These are phyloP conservation scores for Hydraecia micacea DNA, from an alignment of 2,888 invertebrate species.

Conservation along the genomic window DNA sequence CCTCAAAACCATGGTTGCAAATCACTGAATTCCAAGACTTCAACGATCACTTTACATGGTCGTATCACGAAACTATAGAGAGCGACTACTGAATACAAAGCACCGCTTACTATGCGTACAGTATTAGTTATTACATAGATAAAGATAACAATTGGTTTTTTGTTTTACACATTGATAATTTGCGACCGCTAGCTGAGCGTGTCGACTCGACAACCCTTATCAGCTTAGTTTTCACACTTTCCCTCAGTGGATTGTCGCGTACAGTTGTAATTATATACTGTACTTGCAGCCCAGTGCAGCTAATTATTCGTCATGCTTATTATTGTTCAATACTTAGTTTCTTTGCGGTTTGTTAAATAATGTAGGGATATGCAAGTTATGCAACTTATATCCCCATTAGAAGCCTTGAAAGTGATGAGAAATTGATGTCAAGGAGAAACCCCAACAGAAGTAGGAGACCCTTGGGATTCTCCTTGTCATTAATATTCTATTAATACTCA, in stretches of 20 bases:
- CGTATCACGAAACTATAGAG: conserved; percentile 20
- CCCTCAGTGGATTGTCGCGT: conserved; percentile 38
- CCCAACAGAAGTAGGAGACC: background rate
- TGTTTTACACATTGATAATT: conserved; percentile 51
- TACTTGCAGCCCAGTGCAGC: conserved; percentile 24
- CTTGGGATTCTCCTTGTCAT: background rate
- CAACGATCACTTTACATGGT: conserved; percentile 34
- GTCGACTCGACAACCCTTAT: conserved; percentile 55
- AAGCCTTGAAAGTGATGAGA: background rate
- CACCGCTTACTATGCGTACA: conserved; percentile 45
- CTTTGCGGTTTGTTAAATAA: conserved; percentile 5
- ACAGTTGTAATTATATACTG: conserved; percentile 33
- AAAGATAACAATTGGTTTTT: conserved; percentile 70
- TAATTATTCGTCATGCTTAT: conserved; percentile 17
- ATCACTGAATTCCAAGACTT: conserved; percentile 25
- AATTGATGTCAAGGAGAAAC: background rate
- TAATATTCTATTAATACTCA: background rate
- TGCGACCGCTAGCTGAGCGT: conserved; percentile 53
- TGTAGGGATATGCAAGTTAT: background rate
- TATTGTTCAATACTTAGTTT: conserved; percentile 3
- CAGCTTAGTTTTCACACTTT: conserved; percentile 54
- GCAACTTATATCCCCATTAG: too few species aligned
- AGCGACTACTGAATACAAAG: conserved; percentile 63
- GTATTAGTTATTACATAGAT: conserved; percentile 68
- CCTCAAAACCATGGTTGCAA: conserved; percentile 51